Evolutionary conservation across 2,797 vertebrate genomes (phyloP).

Genomic region (Hippocampus kuda): DNA sequence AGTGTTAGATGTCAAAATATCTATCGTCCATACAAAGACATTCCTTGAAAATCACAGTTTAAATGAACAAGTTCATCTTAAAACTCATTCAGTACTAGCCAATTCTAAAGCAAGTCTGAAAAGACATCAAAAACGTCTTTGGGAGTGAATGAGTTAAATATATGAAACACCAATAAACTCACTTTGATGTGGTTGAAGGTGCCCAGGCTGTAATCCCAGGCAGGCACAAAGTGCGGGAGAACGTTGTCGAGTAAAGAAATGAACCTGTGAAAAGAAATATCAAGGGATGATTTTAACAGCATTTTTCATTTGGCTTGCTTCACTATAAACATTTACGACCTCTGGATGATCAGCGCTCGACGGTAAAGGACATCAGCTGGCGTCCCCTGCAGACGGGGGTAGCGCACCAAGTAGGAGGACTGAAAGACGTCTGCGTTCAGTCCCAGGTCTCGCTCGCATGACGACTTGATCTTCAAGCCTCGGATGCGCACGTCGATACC

Average conservation of each 20-base stretch:
- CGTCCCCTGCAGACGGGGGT: slow-evolving; percentile 90
- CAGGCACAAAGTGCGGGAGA: slow-evolving; percentile 85
- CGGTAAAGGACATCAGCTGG: slow-evolving; percentile 83
- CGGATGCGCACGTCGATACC: slow-evolving; percentile 93
- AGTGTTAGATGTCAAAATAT: no score
- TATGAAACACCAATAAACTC: slow-evolving; percentile 20
- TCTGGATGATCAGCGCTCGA: slow-evolving; percentile 83
- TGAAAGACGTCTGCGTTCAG: slow-evolving; percentile 93
- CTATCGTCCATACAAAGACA: no score
- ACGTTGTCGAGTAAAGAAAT: slow-evolving; percentile 86
- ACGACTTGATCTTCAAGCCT: slow-evolving; percentile 93
- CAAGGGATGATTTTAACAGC: neutral
- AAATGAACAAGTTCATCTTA: no score
- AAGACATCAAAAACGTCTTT: no score
- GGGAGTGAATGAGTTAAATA: no score
- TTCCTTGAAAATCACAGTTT: no score
- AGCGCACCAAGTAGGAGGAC: slow-evolving; percentile 84
- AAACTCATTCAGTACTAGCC: no score
- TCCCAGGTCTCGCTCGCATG: slow-evolving; percentile 85
- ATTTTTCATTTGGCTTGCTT: neutral
- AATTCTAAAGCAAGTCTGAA: no score
- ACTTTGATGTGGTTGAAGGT: slow-evolving; percentile 95
- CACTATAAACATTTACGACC: slow-evolving; percentile 54
- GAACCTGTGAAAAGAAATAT: slow-evolving; percentile 68
- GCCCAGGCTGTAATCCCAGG: slow-evolving; percentile 91